Base-by-base conservation (phyloP, 1,140 invertebrate genomes). In the Bombus superbus region DNA sequence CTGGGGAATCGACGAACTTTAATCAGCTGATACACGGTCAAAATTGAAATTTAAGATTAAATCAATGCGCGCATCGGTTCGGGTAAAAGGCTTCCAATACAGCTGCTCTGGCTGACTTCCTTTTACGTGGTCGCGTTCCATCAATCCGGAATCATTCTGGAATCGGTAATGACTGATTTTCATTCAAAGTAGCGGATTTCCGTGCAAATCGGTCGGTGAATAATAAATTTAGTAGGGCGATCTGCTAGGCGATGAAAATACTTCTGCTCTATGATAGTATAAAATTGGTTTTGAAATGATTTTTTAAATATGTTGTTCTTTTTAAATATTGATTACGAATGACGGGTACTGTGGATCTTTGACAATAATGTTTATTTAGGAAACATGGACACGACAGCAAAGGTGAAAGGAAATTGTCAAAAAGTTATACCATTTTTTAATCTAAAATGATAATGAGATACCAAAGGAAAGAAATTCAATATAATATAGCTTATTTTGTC, bases 41-140 rank as follows among this genome's bases (percentile, higher is more conserved):
- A 83, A 78, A 83, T 83, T 53, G 66, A 72, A 72, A 80, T 80
- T 80, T 85, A 85, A 85, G 83, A 85, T 85, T 80, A 62, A 72
- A 85, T 85, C 69, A 73, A 69, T 64, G 76, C 47, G 62, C 25
- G 3, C 15, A 9, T 28, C n/a, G n/a, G n/a, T 2, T n/a, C 40
- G 76, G 28, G 53, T 71, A 38, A 84, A 84, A 79, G 68, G 66
- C 35, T 44, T 64, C 44, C 32, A 40, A 40, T 44, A 22, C 59
- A 47, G 57, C 35, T 44, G 53, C 62, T 28, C 53, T 57, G 28
- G 28, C 10, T 28, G 66, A 53, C n/a, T 80, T 72, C 83, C 53
- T 69, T 80, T 79, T 25, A 28, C 18, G 42, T 25, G n/a, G 15
- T 6, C 47, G 57, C 71, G 71, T 28, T 47, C 28, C 53, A 72